phyloP scores from a whole-genome alignment of 2,888 invertebrate genomes.

The Polyommatus iphigenia region DNA sequence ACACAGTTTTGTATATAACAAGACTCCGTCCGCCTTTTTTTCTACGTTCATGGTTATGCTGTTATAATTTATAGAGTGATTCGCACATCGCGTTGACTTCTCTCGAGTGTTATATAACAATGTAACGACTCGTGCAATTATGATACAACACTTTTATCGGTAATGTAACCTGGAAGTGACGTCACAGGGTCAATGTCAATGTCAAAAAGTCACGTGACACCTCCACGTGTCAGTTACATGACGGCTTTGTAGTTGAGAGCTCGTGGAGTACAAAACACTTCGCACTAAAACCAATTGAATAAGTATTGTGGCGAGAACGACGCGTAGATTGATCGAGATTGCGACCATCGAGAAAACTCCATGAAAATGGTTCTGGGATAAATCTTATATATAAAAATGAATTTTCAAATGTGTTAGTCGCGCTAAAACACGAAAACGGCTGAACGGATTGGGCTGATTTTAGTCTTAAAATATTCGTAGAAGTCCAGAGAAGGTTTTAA shows the following conservation, averaged over 20 bases:
- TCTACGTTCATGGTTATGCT: too few relatives aligned
- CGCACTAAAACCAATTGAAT: constrained; percentile 25
- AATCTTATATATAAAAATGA: too few relatives aligned
- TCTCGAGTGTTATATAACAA: background rate
- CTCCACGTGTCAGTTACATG: constrained; percentile 28
- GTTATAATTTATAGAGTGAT: background rate
- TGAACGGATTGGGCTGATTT: too few relatives aligned
- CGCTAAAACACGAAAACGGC: too few relatives aligned
- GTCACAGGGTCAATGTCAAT: constrained; percentile 31
- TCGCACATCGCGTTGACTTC: background rate
- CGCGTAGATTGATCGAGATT: constrained; percentile 17
- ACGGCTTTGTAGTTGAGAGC: constrained; percentile 13
- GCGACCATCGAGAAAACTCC: background rate
- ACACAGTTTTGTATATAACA: too few relatives aligned
- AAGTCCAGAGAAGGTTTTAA: too few relatives aligned
- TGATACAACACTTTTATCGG: constrained; percentile 27
- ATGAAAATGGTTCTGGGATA: background rate
- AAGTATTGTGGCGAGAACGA: constrained; percentile 22
- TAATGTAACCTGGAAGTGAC: constrained; percentile 20
- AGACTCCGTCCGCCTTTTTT: too few relatives aligned
- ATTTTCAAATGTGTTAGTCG: too few relatives aligned
- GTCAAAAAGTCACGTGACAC: constrained; percentile 27
- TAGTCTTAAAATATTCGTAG: too few relatives aligned
- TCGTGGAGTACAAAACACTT: constrained; percentile 20
- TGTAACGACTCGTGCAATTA: constrained; percentile 7